These are phyloP conservation scores for Ploceus nigricollis DNA, from an alignment of 2,113 vertebrate genomes.

Conservation along the genomic window DNA sequence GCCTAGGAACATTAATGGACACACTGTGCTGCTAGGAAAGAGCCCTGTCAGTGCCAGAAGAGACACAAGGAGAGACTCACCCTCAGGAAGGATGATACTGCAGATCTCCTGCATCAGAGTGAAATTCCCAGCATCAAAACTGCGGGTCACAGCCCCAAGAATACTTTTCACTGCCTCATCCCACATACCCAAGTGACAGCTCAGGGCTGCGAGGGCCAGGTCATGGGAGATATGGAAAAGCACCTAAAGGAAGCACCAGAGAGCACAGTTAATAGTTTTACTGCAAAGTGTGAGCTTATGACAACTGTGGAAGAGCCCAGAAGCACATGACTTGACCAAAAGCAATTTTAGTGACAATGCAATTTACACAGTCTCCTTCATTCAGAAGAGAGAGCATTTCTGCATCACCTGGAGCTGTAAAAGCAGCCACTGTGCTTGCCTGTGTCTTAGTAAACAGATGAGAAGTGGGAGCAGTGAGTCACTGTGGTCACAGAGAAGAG, in stretches of 20 bases:
- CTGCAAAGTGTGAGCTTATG: background rate
- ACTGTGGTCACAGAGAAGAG: background rate
- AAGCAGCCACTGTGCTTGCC: background rate
- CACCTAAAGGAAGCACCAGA: conserved; percentile 70
- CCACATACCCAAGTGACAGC: conserved; percentile 66
- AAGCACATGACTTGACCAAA: background rate
- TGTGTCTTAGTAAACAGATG: background rate
- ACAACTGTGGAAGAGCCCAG: background rate
- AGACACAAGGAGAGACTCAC: conserved; percentile 51
- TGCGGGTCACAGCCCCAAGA: conserved; percentile 74
- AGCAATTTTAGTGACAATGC: background rate
- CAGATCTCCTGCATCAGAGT: conserved; percentile 78
- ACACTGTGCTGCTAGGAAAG: background rate
- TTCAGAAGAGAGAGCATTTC: background rate
- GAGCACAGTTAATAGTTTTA: background rate
- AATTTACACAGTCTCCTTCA: background rate
- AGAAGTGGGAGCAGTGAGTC: background rate
- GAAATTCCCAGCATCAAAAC: conserved; percentile 76
- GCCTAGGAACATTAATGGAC: background rate
- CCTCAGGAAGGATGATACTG: conserved; percentile 79
- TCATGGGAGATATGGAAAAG: conserved; percentile 85
- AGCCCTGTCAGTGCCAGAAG: background rate
- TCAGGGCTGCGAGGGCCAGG: conserved; percentile 78
- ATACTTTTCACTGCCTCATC: conserved; percentile 68
- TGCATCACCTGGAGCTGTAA: background rate